These are phyloP conservation scores for Rhagologus leucostigma DNA, from an alignment of 2,113 vertebrate genomes.

Conservation along the genomic window DNA sequence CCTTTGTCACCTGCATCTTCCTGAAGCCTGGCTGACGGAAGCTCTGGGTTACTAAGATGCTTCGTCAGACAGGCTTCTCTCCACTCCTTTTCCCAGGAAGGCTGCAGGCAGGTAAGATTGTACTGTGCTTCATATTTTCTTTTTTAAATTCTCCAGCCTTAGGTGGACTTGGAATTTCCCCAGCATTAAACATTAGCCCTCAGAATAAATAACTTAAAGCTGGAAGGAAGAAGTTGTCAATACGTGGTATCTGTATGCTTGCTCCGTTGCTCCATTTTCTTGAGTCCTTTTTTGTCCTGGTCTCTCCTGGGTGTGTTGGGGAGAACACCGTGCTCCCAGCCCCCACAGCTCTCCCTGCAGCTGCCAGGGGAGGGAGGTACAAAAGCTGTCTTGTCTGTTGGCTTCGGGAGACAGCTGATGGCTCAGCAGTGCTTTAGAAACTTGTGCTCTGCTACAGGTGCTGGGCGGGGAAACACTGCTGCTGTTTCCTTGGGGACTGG, in stretches of 20 bases:
- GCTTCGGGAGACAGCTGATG: not conserved
- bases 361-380: conserved; percentile 21
- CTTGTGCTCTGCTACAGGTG: conserved; percentile 12
- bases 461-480: not conserved
- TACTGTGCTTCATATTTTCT: not conserved
- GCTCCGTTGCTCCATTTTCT: not conserved
- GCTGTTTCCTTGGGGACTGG: not conserved
- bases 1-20: not conserved
- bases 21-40: not conserved
- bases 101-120: not conserved
- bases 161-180: not conserved
- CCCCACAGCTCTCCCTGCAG: not conserved
- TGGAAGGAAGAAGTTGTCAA: not conserved
- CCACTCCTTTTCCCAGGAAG: not conserved
- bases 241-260: not conserved
- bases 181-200: not conserved
- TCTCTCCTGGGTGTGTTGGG: not conserved
- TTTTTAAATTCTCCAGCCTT: not conserved
- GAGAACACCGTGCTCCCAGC: not conserved
- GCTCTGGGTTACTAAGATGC: not conserved
- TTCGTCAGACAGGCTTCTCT: not conserved
- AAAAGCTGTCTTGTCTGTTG: conserved; percentile 21
- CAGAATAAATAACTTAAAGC: not conserved
- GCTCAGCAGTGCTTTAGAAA: not conserved
- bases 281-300: not conserved